These are phyloP conservation scores for Phortica magna DNA, from an alignment of 2,888 invertebrate species.

Conservation along the genomic window DNA sequence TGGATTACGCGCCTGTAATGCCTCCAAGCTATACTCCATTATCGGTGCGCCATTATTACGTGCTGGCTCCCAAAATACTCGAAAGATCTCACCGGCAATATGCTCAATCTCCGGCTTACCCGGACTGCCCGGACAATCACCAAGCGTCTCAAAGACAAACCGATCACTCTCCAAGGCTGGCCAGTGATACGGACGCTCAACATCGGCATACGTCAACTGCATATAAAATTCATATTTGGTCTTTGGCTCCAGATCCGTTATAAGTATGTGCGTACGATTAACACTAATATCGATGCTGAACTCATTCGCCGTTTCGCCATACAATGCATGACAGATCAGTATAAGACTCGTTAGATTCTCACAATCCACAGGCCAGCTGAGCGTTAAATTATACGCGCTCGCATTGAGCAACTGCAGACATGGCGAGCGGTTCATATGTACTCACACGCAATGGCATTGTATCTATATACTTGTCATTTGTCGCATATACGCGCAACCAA, in stretches of 20 bases:
- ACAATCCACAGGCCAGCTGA: conserved; percentile 84
- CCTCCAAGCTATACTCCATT: conserved; percentile 87
- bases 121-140: conserved; percentile 89
- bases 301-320: conserved; percentile 46
- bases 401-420: conserved; percentile 81
- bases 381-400: conserved; percentile 82
- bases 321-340: conserved; percentile 61
- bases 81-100: conserved; percentile 85
- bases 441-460: conserved; percentile 82
- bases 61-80: conserved; percentile 90
- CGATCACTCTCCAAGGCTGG: conserved; percentile 81
- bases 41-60: conserved; percentile 88
- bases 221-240: conserved; percentile 88
- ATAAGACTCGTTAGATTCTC: conserved; percentile 76
- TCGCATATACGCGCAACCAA: conserved; percentile 87
- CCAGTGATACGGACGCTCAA: conserved; percentile 83
- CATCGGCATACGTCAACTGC: conserved; percentile 81
- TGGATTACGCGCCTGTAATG: conserved; percentile 76
- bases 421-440: conserved; percentile 86
- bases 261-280: conserved; percentile 52
- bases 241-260: conserved; percentile 82
- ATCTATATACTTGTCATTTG: conserved; percentile 82
- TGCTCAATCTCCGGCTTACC: conserved; percentile 87
- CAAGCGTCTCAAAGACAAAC: conserved; percentile 87
- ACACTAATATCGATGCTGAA: conserved; percentile 66